These are phyloP conservation scores for Noctua janthe DNA, from an alignment of 2,888 invertebrate genomes.

Conservation along the genomic window DNA sequence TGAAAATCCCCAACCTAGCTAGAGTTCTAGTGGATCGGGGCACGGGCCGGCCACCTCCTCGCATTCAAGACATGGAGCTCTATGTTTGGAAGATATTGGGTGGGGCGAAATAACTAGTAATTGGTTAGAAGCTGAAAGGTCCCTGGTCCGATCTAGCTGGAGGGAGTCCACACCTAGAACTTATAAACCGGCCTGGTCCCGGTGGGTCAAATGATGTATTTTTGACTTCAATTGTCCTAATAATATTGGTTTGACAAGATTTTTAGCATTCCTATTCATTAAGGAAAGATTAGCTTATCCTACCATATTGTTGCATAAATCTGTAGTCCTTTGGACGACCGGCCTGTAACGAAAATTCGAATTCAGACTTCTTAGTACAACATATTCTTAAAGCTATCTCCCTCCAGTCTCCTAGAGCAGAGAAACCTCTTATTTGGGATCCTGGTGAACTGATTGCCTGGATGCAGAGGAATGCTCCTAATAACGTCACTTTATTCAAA, in stretches of 20 bases:
- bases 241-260: neutral
- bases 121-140: neutral
- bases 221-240: neutral
- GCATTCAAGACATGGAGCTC: neutral
- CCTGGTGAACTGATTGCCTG: constrained; percentile 3
- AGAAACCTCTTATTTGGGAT: neutral
- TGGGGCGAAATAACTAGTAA: neutral
- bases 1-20: neutral
- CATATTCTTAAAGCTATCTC: neutral
- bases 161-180: too few relatives aligned
- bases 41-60: neutral
- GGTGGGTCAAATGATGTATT: constrained; percentile 1
- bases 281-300: neutral
- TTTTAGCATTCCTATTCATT: neutral
- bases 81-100: neutral
- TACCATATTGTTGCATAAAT: neutral
- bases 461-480: neutral
- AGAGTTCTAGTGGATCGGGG: too few relatives aligned
- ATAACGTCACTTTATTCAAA: constrained; percentile 1
- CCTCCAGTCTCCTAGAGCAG: too few relatives aligned
- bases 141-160: too few relatives aligned
- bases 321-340: neutral
- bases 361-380: neutral
- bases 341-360: neutral
- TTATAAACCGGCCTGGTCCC: too few relatives aligned